Evolutionary conservation across 1,140 invertebrate genomes (phyloP).

Genomic region (Scaptomyza pallida): DNA sequence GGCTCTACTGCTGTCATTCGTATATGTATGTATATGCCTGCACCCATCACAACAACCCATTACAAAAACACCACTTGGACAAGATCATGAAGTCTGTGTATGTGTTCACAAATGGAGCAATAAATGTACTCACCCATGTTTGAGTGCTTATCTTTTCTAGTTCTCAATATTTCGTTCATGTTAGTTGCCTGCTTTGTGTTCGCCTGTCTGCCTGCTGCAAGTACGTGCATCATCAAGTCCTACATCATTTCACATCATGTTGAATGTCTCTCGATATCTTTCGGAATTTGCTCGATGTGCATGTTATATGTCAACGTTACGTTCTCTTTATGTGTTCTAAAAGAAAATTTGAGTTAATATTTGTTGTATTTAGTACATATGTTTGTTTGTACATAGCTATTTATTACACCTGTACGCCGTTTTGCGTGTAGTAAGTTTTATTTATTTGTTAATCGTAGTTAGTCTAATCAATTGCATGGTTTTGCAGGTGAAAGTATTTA

Average conservation of each 20-base stretch:
- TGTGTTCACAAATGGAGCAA: slow-evolving; percentile 36
- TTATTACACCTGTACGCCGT: slow-evolving; percentile 3
- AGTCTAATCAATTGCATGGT: slow-evolving; percentile 39
- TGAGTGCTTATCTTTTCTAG: slow-evolving; percentile 17
- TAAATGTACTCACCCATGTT: slow-evolving; percentile 12
- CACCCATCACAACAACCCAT: slow-evolving; percentile 56
- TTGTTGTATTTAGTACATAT: slow-evolving; percentile 73
- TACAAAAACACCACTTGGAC: slow-evolving; percentile 48
- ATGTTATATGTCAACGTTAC: slow-evolving; percentile 53
- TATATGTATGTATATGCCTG: slow-evolving; percentile 43
- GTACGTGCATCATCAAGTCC: slow-evolving; percentile 50
- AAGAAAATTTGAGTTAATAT: slow-evolving; percentile 55
- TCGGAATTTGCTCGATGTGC: slow-evolving; percentile 58
- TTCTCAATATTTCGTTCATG: slow-evolving; percentile 44
- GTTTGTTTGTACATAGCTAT: slow-evolving; percentile 47
- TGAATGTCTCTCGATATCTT: slow-evolving; percentile 48
- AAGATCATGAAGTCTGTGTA: slow-evolving; percentile 30
- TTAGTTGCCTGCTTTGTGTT: slow-evolving; percentile 72
- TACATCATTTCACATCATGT: slow-evolving; percentile 47
- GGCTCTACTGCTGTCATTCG: slow-evolving; percentile 58
- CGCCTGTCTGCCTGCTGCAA: slow-evolving; percentile 70
- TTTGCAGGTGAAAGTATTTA: slow-evolving; percentile 35
- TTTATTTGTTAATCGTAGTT: slow-evolving; percentile 1
- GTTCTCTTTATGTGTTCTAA: slow-evolving; percentile 40
- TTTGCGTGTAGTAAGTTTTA: slow-evolving; percentile 57